Conservation (phyloP, 2,888 invertebrate genomes). For the Cephus pulcher region DNA sequence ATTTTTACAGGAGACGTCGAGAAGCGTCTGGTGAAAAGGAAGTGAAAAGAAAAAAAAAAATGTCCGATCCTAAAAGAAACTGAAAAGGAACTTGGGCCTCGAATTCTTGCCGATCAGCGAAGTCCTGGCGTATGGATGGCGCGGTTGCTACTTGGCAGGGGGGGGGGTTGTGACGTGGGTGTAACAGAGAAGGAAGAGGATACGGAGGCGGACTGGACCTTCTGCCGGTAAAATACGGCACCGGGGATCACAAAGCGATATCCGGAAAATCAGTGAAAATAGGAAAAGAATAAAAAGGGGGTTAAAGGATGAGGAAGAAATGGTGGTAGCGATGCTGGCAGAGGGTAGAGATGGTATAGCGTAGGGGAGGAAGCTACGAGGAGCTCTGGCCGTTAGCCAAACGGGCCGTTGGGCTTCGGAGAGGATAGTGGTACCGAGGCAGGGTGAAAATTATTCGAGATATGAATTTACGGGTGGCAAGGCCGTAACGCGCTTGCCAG, state of each 20-base stretch:
- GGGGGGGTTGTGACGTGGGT: not conserved
- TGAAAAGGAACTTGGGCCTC: not conserved
- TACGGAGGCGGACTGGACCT: not conserved
- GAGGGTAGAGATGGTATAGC: not conserved
- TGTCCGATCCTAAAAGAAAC: not conserved
- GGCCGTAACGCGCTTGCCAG: slow-evolving; percentile 28
- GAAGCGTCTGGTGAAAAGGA: not conserved
- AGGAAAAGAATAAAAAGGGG: not conserved
- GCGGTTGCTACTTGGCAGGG: not conserved
- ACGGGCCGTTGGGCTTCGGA: slow-evolving; percentile 26
- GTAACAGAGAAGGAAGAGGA: not conserved
- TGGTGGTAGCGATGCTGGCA: not conserved
- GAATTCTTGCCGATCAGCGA: not conserved
- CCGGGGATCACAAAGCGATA: slow-evolving; percentile 29
- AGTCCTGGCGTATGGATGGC: not conserved
- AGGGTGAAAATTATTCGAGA: slow-evolving; percentile 63
- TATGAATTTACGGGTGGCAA: slow-evolving; percentile 60
- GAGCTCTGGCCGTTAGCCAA: slow-evolving; percentile 49
- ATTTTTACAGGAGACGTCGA: not conserved
- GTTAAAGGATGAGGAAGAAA: not conserved
- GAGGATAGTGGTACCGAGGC: slow-evolving; percentile 30
- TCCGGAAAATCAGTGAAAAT: slow-evolving; percentile 25
- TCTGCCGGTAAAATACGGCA: slow-evolving; percentile 25
- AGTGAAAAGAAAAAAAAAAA: not conserved
- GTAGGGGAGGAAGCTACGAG: slow-evolving; percentile 29